Base-by-base conservation (phyloP, 2,797 vertebrate species). In the Antrozous pallidus region DNA sequence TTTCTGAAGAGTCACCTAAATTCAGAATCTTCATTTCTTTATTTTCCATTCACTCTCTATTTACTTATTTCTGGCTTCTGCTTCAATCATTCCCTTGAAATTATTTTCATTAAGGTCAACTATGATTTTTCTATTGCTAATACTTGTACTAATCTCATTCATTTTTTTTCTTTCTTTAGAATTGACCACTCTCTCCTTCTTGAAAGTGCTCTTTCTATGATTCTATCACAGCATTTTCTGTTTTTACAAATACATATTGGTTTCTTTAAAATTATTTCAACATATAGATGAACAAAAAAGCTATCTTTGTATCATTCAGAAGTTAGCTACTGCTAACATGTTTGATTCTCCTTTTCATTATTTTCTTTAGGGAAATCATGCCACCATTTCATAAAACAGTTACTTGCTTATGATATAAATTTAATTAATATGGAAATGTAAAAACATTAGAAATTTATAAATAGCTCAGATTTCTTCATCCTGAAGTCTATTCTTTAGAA, bases 321-420 rank as follows among this genome's bases (percentile, higher is more conserved):
- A 40, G 42, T 74, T 69, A 88, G 36, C 26, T 74, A 82, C 12
- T 51, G 45, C 31, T 86, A 85, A 79, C 42, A 40, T 33, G 4
- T 70, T 84, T 78, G 10, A 82, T 82, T 63, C 67, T 49, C 20
- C 63, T 40, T 71, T 40, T 65, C 36, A 63, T 67, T 67, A 10
- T 56, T 84, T 93, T 74, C 9, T 93, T 85, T 28, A 61, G 51
- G 69, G 93, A 95, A 96, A 42, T 38, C 20, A 89, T 4, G 58
- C 26, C 22, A 93, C 28, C 38, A 42, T 88, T 89, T 95, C 79
- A 6, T 75, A 82, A 87, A 63, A 79, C 17, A 42, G 51, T 77
- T 63, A 81, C 65, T 88, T 81, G 18, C 7, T 56, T 7, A 22
- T 73, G 58, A 80, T 87, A 51, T 67, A 88, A 85, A 92, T 90